Base-by-base conservation (phyloP, 2,113 vertebrate species). In the Tragelaphus scriptus region DNA sequence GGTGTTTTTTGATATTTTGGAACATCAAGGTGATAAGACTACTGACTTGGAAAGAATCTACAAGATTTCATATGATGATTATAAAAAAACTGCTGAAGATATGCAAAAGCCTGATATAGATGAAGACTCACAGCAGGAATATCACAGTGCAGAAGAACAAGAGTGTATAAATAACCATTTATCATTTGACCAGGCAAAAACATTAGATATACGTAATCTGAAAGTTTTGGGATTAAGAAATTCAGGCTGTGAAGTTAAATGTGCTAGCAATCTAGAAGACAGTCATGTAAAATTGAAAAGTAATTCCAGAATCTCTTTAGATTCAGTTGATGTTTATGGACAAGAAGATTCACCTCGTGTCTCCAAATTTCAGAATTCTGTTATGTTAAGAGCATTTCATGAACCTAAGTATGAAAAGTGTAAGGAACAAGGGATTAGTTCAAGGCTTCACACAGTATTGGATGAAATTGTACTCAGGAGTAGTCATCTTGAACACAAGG, bases 81-180 rank as follows among this genome's bases (percentile, higher is more conserved):
- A 11, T 7, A 21, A 91, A 25, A 86, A 53, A 47, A 91, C 59
- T 71, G 65, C 53, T 79, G 88, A 44, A 6, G 90, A 93, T 21
- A 8, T 32, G 40, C 90, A n/a, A 1, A 96, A 44, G 25, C 36
- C 1, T 23, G 84, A 6, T 36, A 0, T 55, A 1, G 85, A 47
- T 14, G 98, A 98, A 28, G 98, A 98, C 36, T 98, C 98, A 0
- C 98, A 98, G 94, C 97, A 98, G 92, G 98, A 98, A 2, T 99
- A 98, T 30, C 90, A 98, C 77, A 99, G 98, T 75, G 97, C 97
- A 5, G 58, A 92, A 0, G 98, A 98, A 32, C 97, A 97, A 28
- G 97, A 95, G 1, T 95, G n/a, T 47, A 53, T 68, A 8, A 68
- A 87, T 0, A 4, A 30, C 36, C 36, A 25, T 13, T 85, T 95